Evolutionary conservation across 2,888 invertebrate genomes (phyloP).

Genomic region (Drosophila mimica): DNA sequence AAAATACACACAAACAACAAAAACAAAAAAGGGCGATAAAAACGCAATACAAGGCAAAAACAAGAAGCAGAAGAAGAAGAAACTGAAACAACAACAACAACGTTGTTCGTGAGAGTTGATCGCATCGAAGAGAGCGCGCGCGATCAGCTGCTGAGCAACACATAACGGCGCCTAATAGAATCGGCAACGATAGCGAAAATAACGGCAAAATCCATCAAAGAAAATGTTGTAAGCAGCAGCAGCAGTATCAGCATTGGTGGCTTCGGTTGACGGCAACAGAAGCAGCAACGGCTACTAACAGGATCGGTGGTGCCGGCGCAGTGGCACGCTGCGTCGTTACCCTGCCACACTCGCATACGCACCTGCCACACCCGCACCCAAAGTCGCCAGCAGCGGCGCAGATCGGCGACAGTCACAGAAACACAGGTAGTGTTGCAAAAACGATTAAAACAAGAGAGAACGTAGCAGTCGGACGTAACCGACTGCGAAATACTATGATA

Average conservation of each 20-base stretch:
- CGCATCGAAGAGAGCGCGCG: slow-evolving; percentile 4
- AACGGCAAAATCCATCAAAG: slow-evolving; percentile 26
- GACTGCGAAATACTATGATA: too few species aligned
- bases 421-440: slow-evolving; percentile 40
- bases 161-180: slow-evolving; percentile 26
- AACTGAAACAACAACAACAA: slow-evolving; percentile 9
- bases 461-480: too few species aligned
- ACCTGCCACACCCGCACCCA: slow-evolving; percentile 8
- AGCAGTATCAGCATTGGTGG: slow-evolving; percentile 1
- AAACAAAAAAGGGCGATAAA: background rate
- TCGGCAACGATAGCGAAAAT: slow-evolving; percentile 22
- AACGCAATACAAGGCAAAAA: slow-evolving; percentile 24
- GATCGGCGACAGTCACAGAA: slow-evolving; percentile 55
- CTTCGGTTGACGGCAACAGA: background rate
- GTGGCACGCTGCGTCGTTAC: slow-evolving; percentile 60
- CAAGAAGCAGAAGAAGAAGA: slow-evolving; percentile 25
- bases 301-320: slow-evolving; percentile 50
- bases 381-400: slow-evolving; percentile 16
- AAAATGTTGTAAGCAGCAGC: slow-evolving; percentile 57
- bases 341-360: slow-evolving; percentile 45
- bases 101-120: slow-evolving; percentile 25
- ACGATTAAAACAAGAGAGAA: background rate
- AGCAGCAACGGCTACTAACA: slow-evolving; percentile 58
- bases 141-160: slow-evolving; percentile 32
- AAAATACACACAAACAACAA: slow-evolving; percentile 10